phyloP scores from a whole-genome alignment of 2,888 invertebrate species.

The Axea sp. region DNA sequence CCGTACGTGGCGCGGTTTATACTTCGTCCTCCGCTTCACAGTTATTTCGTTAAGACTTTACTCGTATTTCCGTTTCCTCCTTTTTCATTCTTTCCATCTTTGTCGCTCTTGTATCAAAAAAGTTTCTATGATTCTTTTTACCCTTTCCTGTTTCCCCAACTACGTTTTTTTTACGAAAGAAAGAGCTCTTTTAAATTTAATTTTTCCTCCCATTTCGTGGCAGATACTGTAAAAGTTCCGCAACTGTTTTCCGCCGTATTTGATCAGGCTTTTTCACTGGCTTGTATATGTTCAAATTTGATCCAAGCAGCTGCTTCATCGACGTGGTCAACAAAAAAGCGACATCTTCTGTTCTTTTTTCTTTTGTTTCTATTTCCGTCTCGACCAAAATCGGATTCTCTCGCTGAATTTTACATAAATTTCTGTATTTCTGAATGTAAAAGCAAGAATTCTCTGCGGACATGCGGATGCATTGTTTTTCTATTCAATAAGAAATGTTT shows the following conservation, averaged over 20 bases:
- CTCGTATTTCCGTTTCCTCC: conserved; percentile 1
- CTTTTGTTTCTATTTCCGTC: conserved; percentile 1
- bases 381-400: conserved; percentile 31
- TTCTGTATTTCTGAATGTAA: conserved; percentile 30
- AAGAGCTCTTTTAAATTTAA: conserved; percentile 51
- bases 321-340: conserved; percentile 16
- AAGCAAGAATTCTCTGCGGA: conserved; percentile 32
- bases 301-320: conserved; percentile 41
- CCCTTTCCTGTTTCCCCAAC: conserved; percentile 3
- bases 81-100: background rate
- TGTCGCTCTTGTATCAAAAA: conserved; percentile 3
- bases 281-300: conserved; percentile 56
- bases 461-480: conserved; percentile 30
- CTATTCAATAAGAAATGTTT: too few species aligned
- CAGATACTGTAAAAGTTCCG: conserved; percentile 50
- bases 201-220: conserved; percentile 53
- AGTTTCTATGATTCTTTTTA: conserved; percentile 29
- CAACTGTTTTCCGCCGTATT: conserved; percentile 54
- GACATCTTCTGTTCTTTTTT: conserved; percentile 2
- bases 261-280: conserved; percentile 51
- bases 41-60: conserved; percentile 54
- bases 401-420: conserved; percentile 43
- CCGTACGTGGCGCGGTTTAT: conserved; percentile 41
- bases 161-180: conserved; percentile 8
- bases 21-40: conserved; percentile 24